Conservation (phyloP, 2,113 vertebrate genomes). For the Steatornis caripensis region DNA sequence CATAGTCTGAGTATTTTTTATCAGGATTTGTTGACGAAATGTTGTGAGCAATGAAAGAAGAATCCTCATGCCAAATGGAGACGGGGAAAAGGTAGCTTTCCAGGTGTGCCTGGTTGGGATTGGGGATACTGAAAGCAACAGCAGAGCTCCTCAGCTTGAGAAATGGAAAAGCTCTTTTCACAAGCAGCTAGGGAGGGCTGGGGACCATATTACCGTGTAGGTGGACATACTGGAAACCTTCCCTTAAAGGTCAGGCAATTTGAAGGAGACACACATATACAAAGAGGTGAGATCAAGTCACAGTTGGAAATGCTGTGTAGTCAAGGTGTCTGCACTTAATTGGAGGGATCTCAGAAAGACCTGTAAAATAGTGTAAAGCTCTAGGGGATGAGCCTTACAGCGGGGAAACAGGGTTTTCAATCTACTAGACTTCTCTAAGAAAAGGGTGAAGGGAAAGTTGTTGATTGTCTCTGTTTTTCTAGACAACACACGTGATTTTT, state of each 20-base stretch:
- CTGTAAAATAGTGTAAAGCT: not conserved
- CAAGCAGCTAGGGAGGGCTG: not conserved
- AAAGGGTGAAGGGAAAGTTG: not conserved
- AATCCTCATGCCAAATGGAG: fast-evolving
- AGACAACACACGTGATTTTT: not conserved
- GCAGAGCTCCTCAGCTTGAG: not conserved
- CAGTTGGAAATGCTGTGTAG: fast-evolving
- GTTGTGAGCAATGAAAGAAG: not conserved
- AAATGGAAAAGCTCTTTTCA: not conserved
- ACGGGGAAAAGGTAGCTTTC: not conserved
- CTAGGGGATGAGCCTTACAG: not conserved
- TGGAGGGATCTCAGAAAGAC: not conserved
- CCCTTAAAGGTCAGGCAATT: not conserved
- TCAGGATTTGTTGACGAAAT: not conserved
- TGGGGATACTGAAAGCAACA: not conserved
- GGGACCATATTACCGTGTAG: not conserved
- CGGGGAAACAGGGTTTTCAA: not conserved
- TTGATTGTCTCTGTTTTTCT: not conserved
- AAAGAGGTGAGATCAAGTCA: not conserved
- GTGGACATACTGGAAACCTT: not conserved
- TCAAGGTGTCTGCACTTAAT: not conserved
- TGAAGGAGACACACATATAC: not conserved
- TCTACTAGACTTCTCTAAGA: not conserved
- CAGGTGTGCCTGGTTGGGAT: not conserved
- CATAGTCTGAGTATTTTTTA: not conserved